Evolutionary conservation across 2,888 invertebrate genomes (phyloP), one percentile per base, ranked within the genome.

Genomic region (Malthinus seriepunctatus): DNA sequence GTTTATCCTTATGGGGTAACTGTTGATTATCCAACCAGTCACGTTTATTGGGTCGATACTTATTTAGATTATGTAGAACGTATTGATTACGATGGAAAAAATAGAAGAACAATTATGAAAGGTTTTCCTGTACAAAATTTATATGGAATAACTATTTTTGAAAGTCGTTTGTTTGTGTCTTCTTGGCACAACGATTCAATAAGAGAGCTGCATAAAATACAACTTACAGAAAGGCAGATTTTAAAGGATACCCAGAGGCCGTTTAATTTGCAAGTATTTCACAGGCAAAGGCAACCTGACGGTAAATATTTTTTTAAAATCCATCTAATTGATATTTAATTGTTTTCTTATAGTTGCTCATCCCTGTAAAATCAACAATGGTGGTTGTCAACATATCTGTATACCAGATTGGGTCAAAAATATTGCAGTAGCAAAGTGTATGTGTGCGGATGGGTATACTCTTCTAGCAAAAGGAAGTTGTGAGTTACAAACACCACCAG

Each of bases 1-100:
- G 89, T 91, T 64, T 91, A 91, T 79, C 92, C 92, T 1, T 83
- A 85, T 67, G 88, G 88, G 55, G 81, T 92, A 32, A 81, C 89
- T 11, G 82, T 90, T 49, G 93, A 93, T 80, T 84, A 85, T 65
- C 85, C 90, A 34, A 84, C 84, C 49, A 82, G 86, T 69, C 83
- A 84, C 70, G 83, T 92, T 14, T 92, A 90, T 78, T 92, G 91
- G 91, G 86, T 88, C 52, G 93, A 93, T 78, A 85, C 86, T 6
- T 91, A 90, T 78, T 82, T 91, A 69, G 91, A 91, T 80, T 86
- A 86, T 69, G 84, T 93, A 4, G 91, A 93, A 78, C 82, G 89
- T 60, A 85, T 89, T 14, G 86, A 90, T 79, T 93, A 93, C 77
- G 83, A 88, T 72, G 93, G 92, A 8, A 78, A 78, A 10, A 83